phyloP scores from a whole-genome alignment of 2,888 invertebrate species.

The Dynastes tityus region DNA sequence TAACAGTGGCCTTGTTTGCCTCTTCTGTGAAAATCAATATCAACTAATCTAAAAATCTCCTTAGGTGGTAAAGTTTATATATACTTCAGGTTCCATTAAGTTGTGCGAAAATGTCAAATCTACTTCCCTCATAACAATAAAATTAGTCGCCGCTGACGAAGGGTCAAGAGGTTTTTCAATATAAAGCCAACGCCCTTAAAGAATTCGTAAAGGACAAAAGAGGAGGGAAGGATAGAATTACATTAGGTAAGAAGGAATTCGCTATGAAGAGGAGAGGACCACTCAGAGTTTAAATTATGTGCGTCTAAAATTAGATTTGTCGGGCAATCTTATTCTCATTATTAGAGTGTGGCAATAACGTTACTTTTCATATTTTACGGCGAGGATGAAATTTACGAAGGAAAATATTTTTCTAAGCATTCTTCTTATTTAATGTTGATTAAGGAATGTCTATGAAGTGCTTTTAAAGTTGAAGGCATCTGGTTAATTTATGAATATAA shows the following conservation, averaged over 20 bases:
- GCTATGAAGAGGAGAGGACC: constrained; percentile 13
- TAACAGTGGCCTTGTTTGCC: neutral
- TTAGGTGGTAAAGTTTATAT: constrained; percentile 2
- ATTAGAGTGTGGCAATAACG: constrained; percentile 1
- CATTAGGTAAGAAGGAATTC: constrained; percentile 27
- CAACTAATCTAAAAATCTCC: constrained; percentile 2
- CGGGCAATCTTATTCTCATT: constrained; percentile 29
- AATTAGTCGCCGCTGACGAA: constrained; percentile 29
- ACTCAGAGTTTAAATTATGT: constrained; percentile 26
- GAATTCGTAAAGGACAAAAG: constrained; percentile 25
- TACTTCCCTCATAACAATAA: constrained; percentile 36
- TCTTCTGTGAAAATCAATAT: constrained; percentile 9
- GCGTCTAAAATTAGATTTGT: constrained; percentile 32
- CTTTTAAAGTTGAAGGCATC: too few relatives aligned
- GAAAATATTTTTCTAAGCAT: neutral
- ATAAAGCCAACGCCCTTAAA: constrained; percentile 34
- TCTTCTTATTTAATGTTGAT: too few relatives aligned
- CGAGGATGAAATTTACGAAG: neutral
- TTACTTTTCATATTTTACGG: neutral
- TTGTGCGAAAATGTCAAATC: constrained; percentile 30
- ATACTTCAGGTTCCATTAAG: constrained; percentile 1
- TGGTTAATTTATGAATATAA: too few relatives aligned
- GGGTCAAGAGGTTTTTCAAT: constrained; percentile 40
- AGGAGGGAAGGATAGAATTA: constrained; percentile 28
- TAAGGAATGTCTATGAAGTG: too few relatives aligned